phyloP scores from a whole-genome alignment of 2,888 invertebrate genomes.

The Andrena marginata region DNA sequence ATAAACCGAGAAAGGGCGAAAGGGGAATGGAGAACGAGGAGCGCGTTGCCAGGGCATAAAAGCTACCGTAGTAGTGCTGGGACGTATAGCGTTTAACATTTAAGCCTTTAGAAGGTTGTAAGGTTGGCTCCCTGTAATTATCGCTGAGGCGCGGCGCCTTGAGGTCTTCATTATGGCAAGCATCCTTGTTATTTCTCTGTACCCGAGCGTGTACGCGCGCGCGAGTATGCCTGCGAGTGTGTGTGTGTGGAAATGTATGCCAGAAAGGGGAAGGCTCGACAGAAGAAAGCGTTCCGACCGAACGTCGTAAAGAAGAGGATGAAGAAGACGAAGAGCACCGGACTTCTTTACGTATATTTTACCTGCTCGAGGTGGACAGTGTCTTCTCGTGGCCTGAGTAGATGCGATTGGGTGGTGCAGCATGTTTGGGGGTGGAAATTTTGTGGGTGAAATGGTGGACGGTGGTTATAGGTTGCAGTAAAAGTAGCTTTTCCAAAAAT shows the following conservation, averaged over 20 bases:
- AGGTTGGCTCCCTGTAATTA: slow-evolving; percentile 85
- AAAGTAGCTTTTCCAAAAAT: neutral
- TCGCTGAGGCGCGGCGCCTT: slow-evolving; percentile 85
- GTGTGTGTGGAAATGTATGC: slow-evolving; percentile 22
- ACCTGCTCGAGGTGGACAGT: neutral
- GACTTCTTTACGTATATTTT: slow-evolving; percentile 23
- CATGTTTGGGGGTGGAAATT: neutral
- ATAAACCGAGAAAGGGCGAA: slow-evolving; percentile 4
- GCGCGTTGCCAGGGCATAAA: slow-evolving; percentile 79
- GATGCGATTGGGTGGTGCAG: neutral
- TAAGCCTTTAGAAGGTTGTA: slow-evolving; percentile 85
- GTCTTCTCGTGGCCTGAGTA: slow-evolving; percentile 19
- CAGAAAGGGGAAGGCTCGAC: neutral
- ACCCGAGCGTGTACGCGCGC: slow-evolving; percentile 68
- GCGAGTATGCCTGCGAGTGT: neutral
- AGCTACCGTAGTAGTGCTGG: slow-evolving; percentile 82
- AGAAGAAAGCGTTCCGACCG: slow-evolving; percentile 66
- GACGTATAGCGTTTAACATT: slow-evolving; percentile 84
- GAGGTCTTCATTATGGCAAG: slow-evolving; percentile 85
- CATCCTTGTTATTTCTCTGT: slow-evolving; percentile 84
- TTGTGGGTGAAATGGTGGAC: neutral
- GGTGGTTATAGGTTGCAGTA: slow-evolving; percentile 1
- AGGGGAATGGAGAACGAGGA: slow-evolving; percentile 30
- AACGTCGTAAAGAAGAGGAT: slow-evolving; percentile 74
- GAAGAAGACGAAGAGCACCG: slow-evolving; percentile 30